Evolutionary conservation across 2,113 vertebrate species (phyloP).

Genomic region (Heterochromis multidens): DNA sequence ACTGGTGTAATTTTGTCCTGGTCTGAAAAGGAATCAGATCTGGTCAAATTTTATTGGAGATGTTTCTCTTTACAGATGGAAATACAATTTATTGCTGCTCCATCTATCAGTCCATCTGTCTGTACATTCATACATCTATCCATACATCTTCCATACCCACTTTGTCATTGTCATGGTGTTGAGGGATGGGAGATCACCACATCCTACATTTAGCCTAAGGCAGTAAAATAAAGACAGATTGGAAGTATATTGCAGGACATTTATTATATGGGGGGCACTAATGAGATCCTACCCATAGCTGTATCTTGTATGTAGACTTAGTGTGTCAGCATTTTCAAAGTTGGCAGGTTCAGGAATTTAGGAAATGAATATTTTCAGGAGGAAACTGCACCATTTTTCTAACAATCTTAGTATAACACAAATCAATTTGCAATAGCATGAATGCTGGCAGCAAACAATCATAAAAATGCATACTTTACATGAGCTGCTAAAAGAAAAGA

Average conservation of each 20-base stretch:
- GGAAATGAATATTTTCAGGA: not conserved
- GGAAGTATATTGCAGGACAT: not conserved
- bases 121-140: not conserved
- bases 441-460: not conserved
- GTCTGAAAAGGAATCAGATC: not conserved
- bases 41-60: rapidly evolving
- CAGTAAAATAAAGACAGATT: not conserved
- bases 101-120: not conserved
- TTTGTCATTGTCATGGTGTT: not conserved
- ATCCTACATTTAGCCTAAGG: not conserved
- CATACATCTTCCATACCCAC: not conserved
- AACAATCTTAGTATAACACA: not conserved
- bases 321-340: not conserved
- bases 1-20: not conserved
- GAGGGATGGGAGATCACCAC: not conserved
- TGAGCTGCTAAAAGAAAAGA: not conserved
- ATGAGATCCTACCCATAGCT: conserved; percentile 9
- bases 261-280: not conserved
- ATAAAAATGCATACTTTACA: not conserved
- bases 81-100: not conserved
- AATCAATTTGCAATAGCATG: not conserved
- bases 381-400: not conserved
- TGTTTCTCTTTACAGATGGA: not conserved
- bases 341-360: not conserved
- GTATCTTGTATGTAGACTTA: not conserved